Conservation (phyloP, 2,113 vertebrate species). For the Rhinoptilus africanus region DNA sequence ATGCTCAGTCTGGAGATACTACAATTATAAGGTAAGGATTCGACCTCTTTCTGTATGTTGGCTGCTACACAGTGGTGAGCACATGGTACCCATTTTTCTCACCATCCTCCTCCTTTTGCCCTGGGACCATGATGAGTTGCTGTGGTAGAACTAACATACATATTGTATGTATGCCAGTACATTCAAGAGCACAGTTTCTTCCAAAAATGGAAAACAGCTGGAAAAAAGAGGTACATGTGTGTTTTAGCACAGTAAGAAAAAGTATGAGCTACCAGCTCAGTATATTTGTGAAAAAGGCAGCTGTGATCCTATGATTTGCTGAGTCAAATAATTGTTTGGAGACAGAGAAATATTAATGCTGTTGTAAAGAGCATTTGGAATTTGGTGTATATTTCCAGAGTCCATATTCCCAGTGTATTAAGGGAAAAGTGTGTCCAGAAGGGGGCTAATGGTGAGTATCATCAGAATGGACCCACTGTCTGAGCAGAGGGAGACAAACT, state of each 20-base stretch:
- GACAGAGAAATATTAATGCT: not conserved
- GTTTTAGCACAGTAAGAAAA: not conserved
- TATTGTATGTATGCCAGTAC: not conserved
- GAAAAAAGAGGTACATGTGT: not conserved
- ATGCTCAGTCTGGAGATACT: not conserved
- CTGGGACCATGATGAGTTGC: not conserved
- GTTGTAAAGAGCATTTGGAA: not conserved
- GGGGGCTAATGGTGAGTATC: not conserved
- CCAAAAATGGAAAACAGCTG: not conserved
- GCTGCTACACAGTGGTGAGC: not conserved
- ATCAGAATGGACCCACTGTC: not conserved
- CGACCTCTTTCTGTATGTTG: not conserved
- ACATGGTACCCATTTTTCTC: not conserved
- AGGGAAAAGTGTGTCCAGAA: not conserved
- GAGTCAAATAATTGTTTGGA: not conserved
- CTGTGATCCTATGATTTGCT: not conserved
- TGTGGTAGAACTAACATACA: not conserved
- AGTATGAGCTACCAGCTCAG: not conserved
- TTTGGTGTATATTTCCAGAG: not conserved
- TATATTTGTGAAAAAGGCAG: not conserved
- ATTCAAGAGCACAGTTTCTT: not conserved
- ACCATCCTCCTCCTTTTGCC: not conserved
- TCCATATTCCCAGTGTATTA: not conserved
- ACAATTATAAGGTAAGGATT: not conserved
- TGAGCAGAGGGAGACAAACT: not conserved